Conservation (phyloP, 2,113 vertebrate species). For the Neotoma lepida region DNA sequence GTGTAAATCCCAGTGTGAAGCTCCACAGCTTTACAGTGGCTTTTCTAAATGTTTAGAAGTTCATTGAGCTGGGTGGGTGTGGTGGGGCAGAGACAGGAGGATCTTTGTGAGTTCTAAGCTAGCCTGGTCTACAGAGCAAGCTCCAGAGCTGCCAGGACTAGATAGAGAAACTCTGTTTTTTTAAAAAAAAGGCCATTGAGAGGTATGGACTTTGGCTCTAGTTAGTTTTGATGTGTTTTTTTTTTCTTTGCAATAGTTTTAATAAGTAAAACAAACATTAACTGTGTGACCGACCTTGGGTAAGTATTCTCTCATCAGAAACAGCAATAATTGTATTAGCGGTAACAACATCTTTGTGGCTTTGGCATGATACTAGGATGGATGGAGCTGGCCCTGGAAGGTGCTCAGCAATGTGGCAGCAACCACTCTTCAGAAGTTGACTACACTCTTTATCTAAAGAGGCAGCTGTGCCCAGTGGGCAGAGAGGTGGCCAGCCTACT, state of each 20-base stretch:
- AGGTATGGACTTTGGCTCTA: not conserved
- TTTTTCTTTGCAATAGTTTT: not conserved
- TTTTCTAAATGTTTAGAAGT: not conserved
- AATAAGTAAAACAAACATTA: not conserved
- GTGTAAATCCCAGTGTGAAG: not conserved
- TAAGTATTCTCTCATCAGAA: not conserved
- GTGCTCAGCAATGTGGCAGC: not conserved
- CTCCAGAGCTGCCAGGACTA: not conserved
- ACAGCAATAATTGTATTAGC: not conserved
- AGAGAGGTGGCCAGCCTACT: not conserved
- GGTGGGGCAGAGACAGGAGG: not conserved
- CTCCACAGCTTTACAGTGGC: not conserved
- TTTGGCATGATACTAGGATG: not conserved
- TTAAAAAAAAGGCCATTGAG: not conserved
- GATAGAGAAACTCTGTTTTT: not conserved
- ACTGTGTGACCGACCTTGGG: not conserved
- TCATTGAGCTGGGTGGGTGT: not conserved
- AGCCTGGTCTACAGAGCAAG: not conserved
- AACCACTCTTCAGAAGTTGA: not conserved
- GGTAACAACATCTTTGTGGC: not conserved
- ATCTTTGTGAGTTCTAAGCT: not conserved
- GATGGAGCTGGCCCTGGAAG: not conserved
- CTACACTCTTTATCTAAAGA: not conserved
- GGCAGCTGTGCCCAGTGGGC: not conserved
- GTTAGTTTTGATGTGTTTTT: not conserved